These are phyloP conservation scores for Notolabrus celidotus DNA, from an alignment of 2,797 vertebrate species.

Conservation along the genomic window DNA sequence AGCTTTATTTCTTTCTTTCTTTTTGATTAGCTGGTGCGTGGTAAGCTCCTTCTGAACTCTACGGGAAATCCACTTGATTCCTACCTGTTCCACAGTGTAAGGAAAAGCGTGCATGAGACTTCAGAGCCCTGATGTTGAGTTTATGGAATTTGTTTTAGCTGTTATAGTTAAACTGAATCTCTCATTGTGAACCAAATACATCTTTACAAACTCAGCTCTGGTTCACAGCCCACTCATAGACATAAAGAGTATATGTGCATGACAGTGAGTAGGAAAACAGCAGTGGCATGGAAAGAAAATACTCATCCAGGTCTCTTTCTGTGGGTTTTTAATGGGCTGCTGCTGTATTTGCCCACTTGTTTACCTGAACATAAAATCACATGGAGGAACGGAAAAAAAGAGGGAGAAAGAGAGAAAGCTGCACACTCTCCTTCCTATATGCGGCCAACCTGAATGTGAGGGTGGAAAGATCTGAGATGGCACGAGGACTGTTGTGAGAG, in stretches of 20 bases:
- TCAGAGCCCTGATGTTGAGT: no score
- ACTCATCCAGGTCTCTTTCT: constrained; percentile 8
- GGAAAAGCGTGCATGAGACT: no score
- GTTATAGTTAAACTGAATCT: no score
- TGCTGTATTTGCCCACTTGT: constrained; percentile 22
- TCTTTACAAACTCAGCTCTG: constrained; percentile 2
- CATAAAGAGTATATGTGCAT: constrained; percentile 3
- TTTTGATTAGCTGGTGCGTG: no score
- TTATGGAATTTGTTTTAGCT: no score
- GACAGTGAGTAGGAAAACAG: constrained; percentile 15
- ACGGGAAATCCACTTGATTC: no score
- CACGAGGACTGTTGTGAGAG: constrained; percentile 44
- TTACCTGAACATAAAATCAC: constrained; percentile 19
- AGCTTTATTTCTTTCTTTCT: no score
- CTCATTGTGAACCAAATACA: no score
- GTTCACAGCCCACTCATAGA: constrained; percentile 1
- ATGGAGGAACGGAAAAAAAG: constrained; percentile 9
- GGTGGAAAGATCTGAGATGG: constrained; percentile 39
- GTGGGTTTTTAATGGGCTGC: not conserved
- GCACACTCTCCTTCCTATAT: not conserved
- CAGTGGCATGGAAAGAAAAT: constrained; percentile 27
- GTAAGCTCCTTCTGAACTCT: no score
- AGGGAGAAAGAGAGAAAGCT: constrained; percentile 6
- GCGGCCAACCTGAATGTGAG: constrained; percentile 37
- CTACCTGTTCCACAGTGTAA: no score